A percentile compares a stretch with the other conserved stretches of the same genome.
Evolutionary conservation across 2,797 vertebrate species (phyloP).

Genomic region (Natrix natrix): DNA sequence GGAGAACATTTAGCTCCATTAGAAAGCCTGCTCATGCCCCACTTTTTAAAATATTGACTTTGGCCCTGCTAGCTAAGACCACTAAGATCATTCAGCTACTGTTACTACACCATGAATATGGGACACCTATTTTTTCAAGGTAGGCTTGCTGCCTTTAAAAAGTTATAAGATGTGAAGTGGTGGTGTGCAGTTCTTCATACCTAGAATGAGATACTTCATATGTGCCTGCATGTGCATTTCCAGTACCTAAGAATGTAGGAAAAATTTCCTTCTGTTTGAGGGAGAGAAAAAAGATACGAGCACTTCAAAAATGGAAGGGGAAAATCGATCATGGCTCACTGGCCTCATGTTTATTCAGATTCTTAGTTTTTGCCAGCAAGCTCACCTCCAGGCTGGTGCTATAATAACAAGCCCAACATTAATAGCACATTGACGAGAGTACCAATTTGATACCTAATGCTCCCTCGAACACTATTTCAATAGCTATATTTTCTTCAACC

Average conservation of each 20-base stretch:
- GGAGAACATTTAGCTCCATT: not conserved
- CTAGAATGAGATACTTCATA: not conserved
- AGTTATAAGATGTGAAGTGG: not conserved
- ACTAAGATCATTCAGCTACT: not conserved
- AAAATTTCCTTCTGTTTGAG: not conserved
- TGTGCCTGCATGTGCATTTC: not conserved
- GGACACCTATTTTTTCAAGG: not conserved
- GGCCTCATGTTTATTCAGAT: not conserved
- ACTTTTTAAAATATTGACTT: not conserved
- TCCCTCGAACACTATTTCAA: not conserved
- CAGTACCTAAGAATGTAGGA: not conserved
- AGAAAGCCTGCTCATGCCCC: not conserved
- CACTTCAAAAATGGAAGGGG: not conserved
- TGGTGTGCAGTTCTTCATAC: not conserved
- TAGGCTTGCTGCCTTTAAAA: not conserved
- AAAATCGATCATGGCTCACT: not conserved
- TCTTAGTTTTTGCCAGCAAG: not conserved
- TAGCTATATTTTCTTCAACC: not conserved
- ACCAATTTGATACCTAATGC: not conserved
- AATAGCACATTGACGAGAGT: not conserved
- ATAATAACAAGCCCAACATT: not conserved
- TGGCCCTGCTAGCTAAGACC: not conserved
- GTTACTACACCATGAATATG: not conserved
- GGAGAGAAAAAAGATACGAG: not conserved
- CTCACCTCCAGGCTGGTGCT: not conserved